Conservation (phyloP, 1,140 invertebrate genomes). For the Hyposmocoma kahamanoa region DNA sequence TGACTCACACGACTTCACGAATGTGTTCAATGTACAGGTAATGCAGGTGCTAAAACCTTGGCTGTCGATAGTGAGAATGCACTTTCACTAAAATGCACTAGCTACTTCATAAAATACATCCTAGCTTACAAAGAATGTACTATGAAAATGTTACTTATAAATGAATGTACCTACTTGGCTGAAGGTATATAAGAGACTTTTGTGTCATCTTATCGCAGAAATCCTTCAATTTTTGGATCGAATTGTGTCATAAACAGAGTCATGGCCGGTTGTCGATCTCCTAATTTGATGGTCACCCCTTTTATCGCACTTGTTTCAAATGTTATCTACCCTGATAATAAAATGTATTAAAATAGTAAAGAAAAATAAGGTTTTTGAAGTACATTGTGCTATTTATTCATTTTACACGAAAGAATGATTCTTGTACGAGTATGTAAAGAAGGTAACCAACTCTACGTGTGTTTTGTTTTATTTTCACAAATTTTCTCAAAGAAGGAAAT, state of each 20-base stretch:
- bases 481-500: no score
- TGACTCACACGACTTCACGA: no score
- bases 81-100: constrained; percentile 46
- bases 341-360: neutral
- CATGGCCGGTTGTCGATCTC: constrained; percentile 69
- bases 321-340: constrained; percentile 4
- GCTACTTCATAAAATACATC: no score
- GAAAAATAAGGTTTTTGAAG: no score
- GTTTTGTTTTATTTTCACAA: no score
- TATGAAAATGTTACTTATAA: no score
- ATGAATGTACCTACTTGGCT: constrained; percentile 11
- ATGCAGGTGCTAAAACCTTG: constrained; percentile 50
- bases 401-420: no score
- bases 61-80: constrained; percentile 30
- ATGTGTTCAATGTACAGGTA: constrained; percentile 2
- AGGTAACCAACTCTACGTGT: no score
- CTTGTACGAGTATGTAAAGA: no score
- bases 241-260: constrained; percentile 54
- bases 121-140: no score
- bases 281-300: constrained; percentile 55
- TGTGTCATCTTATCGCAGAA: constrained; percentile 60
- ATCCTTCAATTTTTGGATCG: constrained; percentile 51
- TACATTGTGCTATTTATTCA: no score
- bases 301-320: constrained; percentile 34
- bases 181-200: constrained; percentile 30